phyloP scores from a whole-genome alignment of 1,140 invertebrate species.

The Tenebrio molitor region DNA sequence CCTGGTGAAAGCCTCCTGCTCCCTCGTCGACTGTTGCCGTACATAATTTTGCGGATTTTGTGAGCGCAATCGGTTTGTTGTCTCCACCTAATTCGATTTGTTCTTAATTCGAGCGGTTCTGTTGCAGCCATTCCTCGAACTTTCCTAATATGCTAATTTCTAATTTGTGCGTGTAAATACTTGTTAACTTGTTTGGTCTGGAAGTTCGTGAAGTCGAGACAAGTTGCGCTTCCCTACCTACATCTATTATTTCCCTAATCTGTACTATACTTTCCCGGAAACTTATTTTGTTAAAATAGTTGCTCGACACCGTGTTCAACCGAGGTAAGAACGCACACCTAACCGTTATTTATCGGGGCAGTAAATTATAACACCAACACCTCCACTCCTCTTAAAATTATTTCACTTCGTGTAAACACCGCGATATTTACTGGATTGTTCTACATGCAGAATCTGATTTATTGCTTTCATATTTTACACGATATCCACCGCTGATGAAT shows the following conservation, averaged over 20 bases:
- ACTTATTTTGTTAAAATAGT: slow-evolving; percentile 41
- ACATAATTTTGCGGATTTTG: slow-evolving; percentile 1
- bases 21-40: too few relatives aligned
- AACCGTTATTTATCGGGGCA: slow-evolving; percentile 21
- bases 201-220: slow-evolving; percentile 24
- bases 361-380: slow-evolving; percentile 32
- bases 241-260: slow-evolving; percentile 37
- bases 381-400: slow-evolving; percentile 28
- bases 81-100: slow-evolving; percentile 21
- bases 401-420: slow-evolving; percentile 33
- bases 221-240: slow-evolving; percentile 18
- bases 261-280: slow-evolving; percentile 25
- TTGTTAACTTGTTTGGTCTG: slow-evolving; percentile 30
- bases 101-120: slow-evolving; percentile 16
- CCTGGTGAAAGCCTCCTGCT: too few relatives aligned
- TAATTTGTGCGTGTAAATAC: slow-evolving; percentile 40
- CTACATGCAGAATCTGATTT: slow-evolving; percentile 25
- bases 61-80: slow-evolving; percentile 8
- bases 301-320: background rate
- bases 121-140: slow-evolving; percentile 6
- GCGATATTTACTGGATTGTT: slow-evolving; percentile 29
- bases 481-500: background rate
- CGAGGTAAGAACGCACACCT: background rate
- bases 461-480: slow-evolving; percentile 11
- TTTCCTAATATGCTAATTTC: slow-evolving; percentile 39